A percentile compares a stretch with the other conserved stretches of the same genome.
These are phyloP conservation scores for Enteromius radiatus DNA, from an alignment of 2,797 vertebrate genomes.

Conservation along the genomic window DNA sequence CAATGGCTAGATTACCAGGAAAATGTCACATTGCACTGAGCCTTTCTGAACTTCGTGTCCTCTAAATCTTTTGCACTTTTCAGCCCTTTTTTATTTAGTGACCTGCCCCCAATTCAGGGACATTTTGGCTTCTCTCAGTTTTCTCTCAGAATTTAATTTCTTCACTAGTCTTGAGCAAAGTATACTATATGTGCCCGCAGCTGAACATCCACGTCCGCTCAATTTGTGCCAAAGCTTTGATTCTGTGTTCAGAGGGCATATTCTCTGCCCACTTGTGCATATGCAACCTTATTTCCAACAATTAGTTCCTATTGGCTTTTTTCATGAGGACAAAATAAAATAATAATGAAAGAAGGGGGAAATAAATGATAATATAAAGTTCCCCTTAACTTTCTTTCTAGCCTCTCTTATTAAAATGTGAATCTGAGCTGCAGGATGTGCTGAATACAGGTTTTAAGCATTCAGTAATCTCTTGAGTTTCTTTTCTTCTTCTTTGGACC, in stretches of 20 bases:
- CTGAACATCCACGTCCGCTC: background rate
- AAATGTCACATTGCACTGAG: constrained; percentile 32
- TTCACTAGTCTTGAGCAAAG: background rate
- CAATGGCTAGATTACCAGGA: constrained; percentile 24
- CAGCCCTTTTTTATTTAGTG: constrained; percentile 21
- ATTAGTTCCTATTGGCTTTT: constrained; percentile 25
- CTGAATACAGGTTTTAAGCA: background rate
- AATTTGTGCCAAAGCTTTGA: constrained; percentile 29
- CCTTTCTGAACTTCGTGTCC: constrained; percentile 26
- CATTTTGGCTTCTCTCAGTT: constrained; percentile 4
- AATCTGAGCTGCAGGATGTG: background rate
- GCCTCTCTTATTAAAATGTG: constrained; percentile 16
- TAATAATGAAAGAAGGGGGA: background rate
- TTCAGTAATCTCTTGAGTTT: background rate
- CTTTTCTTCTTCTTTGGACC: background rate
- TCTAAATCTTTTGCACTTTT: constrained; percentile 19
- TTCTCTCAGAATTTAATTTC: constrained; percentile 9
- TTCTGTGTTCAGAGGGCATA: constrained; percentile 24
- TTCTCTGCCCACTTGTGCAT: constrained; percentile 10
- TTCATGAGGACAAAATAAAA: background rate
- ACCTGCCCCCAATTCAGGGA: constrained; percentile 4
- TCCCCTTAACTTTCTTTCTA: background rate
- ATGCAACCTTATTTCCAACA: constrained; percentile 6
- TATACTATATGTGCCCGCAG: background rate
- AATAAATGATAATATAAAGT: background rate